Evolutionary conservation across 1,140 invertebrate species (phyloP).

Genomic region (Drosophila sp.): DNA sequence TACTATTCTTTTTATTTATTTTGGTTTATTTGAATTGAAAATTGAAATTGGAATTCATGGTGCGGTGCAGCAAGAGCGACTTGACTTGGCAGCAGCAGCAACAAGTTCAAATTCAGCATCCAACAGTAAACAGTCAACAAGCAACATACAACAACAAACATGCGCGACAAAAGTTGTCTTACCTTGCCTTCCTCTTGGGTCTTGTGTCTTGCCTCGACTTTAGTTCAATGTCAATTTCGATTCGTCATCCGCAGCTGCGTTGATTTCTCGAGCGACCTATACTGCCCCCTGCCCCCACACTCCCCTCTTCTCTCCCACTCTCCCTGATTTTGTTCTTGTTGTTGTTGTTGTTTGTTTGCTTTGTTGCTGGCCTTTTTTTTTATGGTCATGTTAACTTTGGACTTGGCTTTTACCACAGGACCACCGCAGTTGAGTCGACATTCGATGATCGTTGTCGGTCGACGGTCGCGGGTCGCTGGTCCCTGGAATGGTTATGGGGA

Average conservation of each 20-base stretch:
- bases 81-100: constrained; percentile 44
- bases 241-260: constrained; percentile 82
- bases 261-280: constrained; percentile 75
- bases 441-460: constrained; percentile 49
- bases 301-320: constrained; percentile 4
- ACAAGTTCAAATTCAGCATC: constrained; percentile 68
- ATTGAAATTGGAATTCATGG: constrained; percentile 59
- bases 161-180: constrained; percentile 26
- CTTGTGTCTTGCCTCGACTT: constrained; percentile 46
- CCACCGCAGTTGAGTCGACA: constrained; percentile 41
- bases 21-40: constrained; percentile 32
- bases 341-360: constrained; percentile 38
- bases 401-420: constrained; percentile 78
- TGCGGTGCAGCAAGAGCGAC: constrained; percentile 32
- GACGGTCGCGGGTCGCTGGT: constrained; percentile 3
- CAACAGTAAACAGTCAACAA: constrained; percentile 20
- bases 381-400: constrained; percentile 80
- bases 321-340: background rate
- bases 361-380: constrained; percentile 68
- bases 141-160: constrained; percentile 11
- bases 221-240: constrained; percentile 82
- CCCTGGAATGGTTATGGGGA: background rate
- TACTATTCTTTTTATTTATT: constrained; percentile 13
- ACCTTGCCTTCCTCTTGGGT: background rate
- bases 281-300: background rate